Conservation (phyloP, 2,888 invertebrate genomes). For the Acrobasis suavella region DNA sequence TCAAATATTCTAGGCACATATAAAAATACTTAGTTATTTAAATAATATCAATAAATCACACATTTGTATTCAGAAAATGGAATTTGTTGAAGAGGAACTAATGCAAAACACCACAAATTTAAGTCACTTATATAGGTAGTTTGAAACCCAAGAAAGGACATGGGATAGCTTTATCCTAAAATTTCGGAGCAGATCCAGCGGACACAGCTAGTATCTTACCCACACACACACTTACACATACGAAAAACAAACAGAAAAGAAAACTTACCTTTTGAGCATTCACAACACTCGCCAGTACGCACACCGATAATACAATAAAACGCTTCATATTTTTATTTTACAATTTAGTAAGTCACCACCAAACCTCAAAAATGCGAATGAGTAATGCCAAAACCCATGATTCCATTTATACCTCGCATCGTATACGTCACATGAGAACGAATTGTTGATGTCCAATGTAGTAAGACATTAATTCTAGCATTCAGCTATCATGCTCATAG, state of each 20-base stretch:
- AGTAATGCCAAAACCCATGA: background rate
- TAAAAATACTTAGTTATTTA: no score
- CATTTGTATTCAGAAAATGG: no score
- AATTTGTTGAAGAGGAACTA: no score
- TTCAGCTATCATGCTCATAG: slow-evolving; percentile 1
- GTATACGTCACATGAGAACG: slow-evolving; percentile 7
- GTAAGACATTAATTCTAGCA: background rate
- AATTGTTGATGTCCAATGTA: slow-evolving; percentile 6
- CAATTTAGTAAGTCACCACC: background rate
- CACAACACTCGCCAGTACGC: slow-evolving; percentile 17
- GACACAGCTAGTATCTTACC: no score
- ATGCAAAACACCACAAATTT: no score
- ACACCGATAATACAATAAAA: slow-evolving; percentile 17
- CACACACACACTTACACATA: background rate
- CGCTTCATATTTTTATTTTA: slow-evolving; percentile 11
- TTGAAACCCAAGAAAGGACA: no score
- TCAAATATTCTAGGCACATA: no score
- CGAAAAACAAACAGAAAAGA: background rate
- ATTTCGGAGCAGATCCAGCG: no score
- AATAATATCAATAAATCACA: no score
- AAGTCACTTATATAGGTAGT: no score
- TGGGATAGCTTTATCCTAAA: no score
- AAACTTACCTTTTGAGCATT: slow-evolving; percentile 29
- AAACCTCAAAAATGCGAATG: slow-evolving; percentile 7
- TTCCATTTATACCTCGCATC: slow-evolving; percentile 8